Conservation (phyloP, 2,113 vertebrate species). For the Tachysurus vachellii region DNA sequence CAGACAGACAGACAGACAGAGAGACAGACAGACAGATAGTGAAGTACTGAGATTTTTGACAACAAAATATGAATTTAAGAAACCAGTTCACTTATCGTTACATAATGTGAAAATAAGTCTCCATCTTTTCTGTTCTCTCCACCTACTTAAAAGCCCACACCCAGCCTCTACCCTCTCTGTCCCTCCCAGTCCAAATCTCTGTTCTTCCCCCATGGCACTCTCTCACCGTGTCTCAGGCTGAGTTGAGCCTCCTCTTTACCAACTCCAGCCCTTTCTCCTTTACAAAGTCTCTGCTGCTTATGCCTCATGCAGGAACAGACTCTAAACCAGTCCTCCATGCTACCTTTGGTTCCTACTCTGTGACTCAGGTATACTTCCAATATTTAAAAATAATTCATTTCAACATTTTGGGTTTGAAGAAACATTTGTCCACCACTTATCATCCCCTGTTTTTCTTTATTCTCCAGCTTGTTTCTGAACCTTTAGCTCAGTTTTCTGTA, state of each 20-base stretch:
- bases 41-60: not conserved
- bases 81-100: not conserved
- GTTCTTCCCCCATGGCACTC: conserved; percentile 61
- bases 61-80: not conserved
- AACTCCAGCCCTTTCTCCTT: conserved; percentile 71
- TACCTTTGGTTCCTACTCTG: conserved; percentile 69
- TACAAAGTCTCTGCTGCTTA: conserved; percentile 65
- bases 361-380: conserved; percentile 62
- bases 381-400: not conserved
- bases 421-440: not conserved
- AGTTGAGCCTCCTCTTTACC: conserved; percentile 68
- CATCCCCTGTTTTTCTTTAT: not conserved
- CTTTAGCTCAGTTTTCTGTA: conserved; percentile 50
- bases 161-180: conserved; percentile 61
- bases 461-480: conserved; percentile 63
- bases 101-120: not conserved
- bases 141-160: conserved; percentile 47
- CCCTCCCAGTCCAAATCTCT: conserved; percentile 63
- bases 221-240: conserved; percentile 66
- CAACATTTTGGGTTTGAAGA: not conserved
- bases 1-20: too few relatives aligned
- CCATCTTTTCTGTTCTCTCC: not conserved
- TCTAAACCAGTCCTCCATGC: conserved; percentile 60
- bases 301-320: conserved; percentile 46
- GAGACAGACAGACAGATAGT: too few relatives aligned